Conservation (phyloP, 2,113 vertebrate species). For the Artemisiospiza belli region DNA sequence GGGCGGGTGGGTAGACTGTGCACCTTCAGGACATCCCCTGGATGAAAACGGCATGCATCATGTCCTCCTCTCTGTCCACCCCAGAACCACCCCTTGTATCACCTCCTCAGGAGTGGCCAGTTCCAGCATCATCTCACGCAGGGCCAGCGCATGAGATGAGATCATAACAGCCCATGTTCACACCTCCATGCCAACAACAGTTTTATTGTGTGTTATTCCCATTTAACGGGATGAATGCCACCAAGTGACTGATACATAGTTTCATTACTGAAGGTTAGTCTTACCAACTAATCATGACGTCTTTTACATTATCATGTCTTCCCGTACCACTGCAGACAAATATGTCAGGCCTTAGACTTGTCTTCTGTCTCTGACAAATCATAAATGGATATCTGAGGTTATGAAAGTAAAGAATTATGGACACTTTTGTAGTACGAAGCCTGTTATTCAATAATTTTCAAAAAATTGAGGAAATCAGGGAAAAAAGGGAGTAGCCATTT, state of each 20-base stretch:
- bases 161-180: neutral
- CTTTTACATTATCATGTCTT: neutral
- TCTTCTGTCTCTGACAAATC: neutral
- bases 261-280: neutral
- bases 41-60: accelerated
- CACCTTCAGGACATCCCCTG: neutral
- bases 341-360: neutral
- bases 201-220: neutral
- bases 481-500: neutral
- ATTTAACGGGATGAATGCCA: neutral
- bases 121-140: accelerated
- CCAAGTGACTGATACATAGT: neutral
- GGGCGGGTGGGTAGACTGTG: neutral
- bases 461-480: neutral
- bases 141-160: accelerated
- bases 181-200: too few relatives aligned
- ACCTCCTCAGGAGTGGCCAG: neutral
- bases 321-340: accelerated
- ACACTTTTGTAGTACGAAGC: neutral
- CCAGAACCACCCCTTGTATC: neutral
- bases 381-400: neutral
- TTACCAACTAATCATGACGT: neutral
- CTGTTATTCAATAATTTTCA: neutral
- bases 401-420: neutral
- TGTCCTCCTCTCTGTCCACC: too few relatives aligned